phyloP scores from a whole-genome alignment of 2,113 vertebrate species.

The Rafetus swinhoei region DNA sequence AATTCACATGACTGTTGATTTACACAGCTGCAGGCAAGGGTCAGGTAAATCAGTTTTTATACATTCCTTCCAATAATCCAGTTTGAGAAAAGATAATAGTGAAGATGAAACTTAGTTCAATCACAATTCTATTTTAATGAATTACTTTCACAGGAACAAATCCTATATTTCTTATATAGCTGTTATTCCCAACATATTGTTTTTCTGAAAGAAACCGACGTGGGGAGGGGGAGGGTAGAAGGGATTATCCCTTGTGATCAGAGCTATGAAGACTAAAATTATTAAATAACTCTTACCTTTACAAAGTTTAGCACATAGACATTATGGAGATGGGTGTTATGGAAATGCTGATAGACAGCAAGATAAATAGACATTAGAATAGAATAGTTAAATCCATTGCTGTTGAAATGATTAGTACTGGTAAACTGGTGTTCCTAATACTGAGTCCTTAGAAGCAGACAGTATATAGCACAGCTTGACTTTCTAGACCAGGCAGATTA shows the following conservation, averaged over 20 bases:
- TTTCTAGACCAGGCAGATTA: slow-evolving; percentile 71
- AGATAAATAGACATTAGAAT: neutral
- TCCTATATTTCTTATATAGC: neutral
- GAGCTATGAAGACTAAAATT: neutral
- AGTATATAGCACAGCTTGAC: slow-evolving; percentile 64
- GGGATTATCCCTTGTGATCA: neutral
- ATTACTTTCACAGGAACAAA: neutral
- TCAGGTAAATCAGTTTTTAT: neutral
- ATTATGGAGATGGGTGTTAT: neutral
- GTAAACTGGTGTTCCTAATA: neutral
- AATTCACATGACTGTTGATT: neutral
- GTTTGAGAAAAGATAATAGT: neutral
- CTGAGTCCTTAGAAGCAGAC: slow-evolving; percentile 5
- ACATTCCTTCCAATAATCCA: neutral
- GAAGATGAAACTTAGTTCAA: neutral
- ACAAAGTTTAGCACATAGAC: neutral
- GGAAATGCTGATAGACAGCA: neutral
- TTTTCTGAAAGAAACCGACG: neutral
- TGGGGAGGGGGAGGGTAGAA: neutral
- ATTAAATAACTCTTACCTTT: neutral
- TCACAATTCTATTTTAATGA: neutral
- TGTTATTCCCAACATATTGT: neutral
- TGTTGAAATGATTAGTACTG: slow-evolving; percentile 1
- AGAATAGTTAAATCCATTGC: neutral
- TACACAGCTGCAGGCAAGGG: neutral